Evolutionary conservation across 2,797 vertebrate genomes (phyloP), one percentile per base, ranked within the genome.

Genomic region (Gallinago solitaria): DNA sequence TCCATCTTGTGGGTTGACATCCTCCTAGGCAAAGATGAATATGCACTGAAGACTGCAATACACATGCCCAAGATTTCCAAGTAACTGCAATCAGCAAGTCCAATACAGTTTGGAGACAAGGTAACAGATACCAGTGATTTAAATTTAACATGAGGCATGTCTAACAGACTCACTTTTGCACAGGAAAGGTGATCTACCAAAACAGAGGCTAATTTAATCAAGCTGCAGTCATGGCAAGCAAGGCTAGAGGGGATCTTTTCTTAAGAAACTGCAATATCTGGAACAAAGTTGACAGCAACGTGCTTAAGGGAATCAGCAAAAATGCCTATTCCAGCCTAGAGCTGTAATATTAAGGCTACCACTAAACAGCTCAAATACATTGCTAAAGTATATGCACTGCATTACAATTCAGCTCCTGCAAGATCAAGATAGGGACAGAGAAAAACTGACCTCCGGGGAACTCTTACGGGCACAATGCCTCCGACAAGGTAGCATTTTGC

Each of bases 211-310:
- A 59, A 57, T 39, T 53, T 39, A 61, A 93, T 30, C 41, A 35
- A 65, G 47, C 32, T 71, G 25, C 28, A 56, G 12, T 24, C 41
- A 48, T 0, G 2, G 59, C 25, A 82, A 89, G 59, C 16, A 33
- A 60, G 28, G 25, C n/a, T 60, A 15, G 33, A 90, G 0, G 2
- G 41, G 9, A 68, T 27, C 6, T 90, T 64, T 30, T 64, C 60
- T 48, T 51, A 41, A 68, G 48, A 78, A 64, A 76, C 6, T 3
- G 41, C 74, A 68, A 8, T 64, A 51, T 59, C 30, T 54, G 27
- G 17, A 61, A 30, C 0, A 1, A 45, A 45, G 30, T 5, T 45
- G 77, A n/a, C 57, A 50, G 63, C 8, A 23, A 54, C 0, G 0
- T 1, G 9, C 30, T 57, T 23, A 9, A 90, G 28, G 28, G 37